A percentile compares a stretch with the other conserved stretches of the same genome.
These are phyloP conservation scores for Scomber japonicus DNA, from an alignment of 2,113 vertebrate species.

Conservation along the genomic window DNA sequence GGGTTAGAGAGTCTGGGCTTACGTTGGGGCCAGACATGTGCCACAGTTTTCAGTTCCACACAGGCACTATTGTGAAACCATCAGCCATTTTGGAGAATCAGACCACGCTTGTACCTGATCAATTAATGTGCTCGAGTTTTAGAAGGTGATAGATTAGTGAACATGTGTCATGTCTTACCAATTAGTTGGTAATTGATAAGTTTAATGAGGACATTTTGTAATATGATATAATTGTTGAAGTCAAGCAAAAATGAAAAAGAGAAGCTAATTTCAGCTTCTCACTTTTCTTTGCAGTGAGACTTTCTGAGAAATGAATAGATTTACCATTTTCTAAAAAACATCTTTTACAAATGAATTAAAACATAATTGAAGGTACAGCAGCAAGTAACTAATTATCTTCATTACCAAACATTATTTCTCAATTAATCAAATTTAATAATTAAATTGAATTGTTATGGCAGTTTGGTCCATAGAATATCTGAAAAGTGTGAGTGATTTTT, in stretches of 20 bases:
- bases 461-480: too few species aligned
- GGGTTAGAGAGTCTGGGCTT: slow-evolving; percentile 62
- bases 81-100: slow-evolving; percentile 59
- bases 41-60: slow-evolving; percentile 26
- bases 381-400: background rate
- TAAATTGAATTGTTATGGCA: background rate
- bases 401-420: background rate
- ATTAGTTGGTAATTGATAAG: background rate
- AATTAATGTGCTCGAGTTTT: background rate
- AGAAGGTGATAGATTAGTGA: background rate
- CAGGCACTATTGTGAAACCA: slow-evolving; percentile 22
- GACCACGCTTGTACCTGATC: background rate
- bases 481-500: too few species aligned
- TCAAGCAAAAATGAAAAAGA: background rate
- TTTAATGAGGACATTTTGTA: background rate
- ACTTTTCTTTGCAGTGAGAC: background rate
- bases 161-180: background rate
- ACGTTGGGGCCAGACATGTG: slow-evolving; percentile 60
- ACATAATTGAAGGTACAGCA: background rate
- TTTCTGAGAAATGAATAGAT: too few species aligned
- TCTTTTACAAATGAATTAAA: background rate
- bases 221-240: background rate
- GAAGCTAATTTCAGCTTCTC: background rate
- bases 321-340: background rate
- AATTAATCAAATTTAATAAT: background rate